Conservation (phyloP, 2,888 invertebrate genomes). For the Ypsolopha scabrella region DNA sequence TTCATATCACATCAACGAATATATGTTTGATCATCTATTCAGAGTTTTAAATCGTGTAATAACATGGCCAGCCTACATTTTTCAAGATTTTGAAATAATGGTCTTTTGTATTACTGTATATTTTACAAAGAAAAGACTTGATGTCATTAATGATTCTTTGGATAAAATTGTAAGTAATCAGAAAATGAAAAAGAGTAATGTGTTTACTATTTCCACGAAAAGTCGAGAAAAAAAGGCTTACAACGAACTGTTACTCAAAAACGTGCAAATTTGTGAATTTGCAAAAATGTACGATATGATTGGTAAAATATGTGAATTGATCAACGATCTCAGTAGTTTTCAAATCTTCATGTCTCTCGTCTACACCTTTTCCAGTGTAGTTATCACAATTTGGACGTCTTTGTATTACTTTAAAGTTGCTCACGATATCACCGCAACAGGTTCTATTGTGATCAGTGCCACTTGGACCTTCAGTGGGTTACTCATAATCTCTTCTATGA, state of each 20-base stretch:
- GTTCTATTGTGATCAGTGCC: constrained; percentile 4
- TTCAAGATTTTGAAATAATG: constrained; percentile 3
- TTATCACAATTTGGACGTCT: constrained; percentile 8
- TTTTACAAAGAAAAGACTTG: constrained; percentile 1
- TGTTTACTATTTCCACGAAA: not conserved
- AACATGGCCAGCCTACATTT: not conserved
- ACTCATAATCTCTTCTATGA: constrained; percentile 5
- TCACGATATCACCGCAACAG: not conserved
- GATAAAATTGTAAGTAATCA: not conserved
- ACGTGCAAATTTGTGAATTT: constrained; percentile 6
- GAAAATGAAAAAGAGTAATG: not conserved
- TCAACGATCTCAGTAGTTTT: constrained; percentile 10
- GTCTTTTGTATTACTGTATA: constrained; percentile 3
- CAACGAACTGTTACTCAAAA: not conserved
- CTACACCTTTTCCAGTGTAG: constrained; percentile 7
- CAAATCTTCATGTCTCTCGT: constrained; percentile 9
- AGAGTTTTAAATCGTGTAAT: not conserved
- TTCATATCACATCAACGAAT: not conserved
- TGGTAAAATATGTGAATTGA: constrained; percentile 7
- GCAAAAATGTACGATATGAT: constrained; percentile 7
- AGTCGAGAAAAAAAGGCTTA: not conserved
- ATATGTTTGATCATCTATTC: too few relatives aligned
- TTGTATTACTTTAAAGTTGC: constrained; percentile 4
- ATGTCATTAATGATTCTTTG: constrained; percentile 2
- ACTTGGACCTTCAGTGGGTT: constrained; percentile 7